phyloP scores from a whole-genome alignment of 2,888 invertebrate species.

The Limnephilus rhombicus region DNA sequence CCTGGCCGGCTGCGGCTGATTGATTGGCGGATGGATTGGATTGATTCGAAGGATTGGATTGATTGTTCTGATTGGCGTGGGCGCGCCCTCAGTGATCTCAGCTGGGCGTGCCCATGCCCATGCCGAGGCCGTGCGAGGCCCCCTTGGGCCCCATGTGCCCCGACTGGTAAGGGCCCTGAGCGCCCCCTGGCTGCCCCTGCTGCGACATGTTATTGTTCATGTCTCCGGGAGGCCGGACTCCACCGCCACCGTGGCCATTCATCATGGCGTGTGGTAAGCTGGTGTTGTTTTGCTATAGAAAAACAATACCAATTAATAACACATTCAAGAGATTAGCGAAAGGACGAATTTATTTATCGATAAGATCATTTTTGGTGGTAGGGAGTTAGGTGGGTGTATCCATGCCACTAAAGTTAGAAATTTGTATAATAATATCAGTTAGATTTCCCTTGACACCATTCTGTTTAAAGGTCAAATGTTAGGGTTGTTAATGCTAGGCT shows the following conservation, averaged over 20 bases:
- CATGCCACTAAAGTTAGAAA: neutral
- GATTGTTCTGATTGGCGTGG: constrained; percentile 48
- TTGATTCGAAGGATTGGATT: constrained; percentile 23
- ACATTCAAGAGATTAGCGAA: constrained; percentile 2
- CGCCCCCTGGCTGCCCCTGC: constrained; percentile 68
- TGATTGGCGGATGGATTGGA: constrained; percentile 36
- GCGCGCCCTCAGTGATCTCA: constrained; percentile 77
- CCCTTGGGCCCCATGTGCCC: constrained; percentile 78
- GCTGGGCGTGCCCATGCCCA: constrained; percentile 81
- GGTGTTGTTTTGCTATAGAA: constrained; percentile 73
- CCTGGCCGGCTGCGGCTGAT: neutral
- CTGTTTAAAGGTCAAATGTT: neutral
- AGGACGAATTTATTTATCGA: neutral
- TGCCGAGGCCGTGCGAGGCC: constrained; percentile 77
- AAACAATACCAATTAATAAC: constrained; percentile 23
- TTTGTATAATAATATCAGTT: neutral
- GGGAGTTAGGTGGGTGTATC: too few relatives aligned
- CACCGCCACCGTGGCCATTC: constrained; percentile 73
- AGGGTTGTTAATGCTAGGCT: too few relatives aligned
- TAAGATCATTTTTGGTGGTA: neutral
- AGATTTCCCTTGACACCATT: neutral
- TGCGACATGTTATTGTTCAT: constrained; percentile 84
- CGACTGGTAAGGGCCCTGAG: constrained; percentile 68
- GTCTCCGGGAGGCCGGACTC: constrained; percentile 77
- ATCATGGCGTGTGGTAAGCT: constrained; percentile 74